Conservation (phyloP, 2,888 invertebrate species). For the Mechanitis mazaeus region DNA sequence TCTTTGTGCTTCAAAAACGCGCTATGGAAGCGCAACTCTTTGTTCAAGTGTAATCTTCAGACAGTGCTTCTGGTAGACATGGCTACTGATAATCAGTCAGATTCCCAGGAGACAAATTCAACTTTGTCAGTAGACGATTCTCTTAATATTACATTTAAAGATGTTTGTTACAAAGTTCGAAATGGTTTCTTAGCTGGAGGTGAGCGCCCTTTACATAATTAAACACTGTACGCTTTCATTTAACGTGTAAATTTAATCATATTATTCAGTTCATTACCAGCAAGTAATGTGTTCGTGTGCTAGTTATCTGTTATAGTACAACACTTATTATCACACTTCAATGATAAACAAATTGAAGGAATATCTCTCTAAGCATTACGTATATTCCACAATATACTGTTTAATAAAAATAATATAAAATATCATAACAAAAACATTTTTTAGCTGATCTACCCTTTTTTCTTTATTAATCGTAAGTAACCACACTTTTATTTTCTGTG, state of each 20-base stretch:
- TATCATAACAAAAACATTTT: too few species aligned
- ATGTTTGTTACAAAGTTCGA: conserved; percentile 80
- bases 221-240: conserved; percentile 22
- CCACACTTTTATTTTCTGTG: too few species aligned
- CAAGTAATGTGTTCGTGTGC: conserved; percentile 27
- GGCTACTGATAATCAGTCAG: conserved; percentile 57
- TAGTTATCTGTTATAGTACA: conserved; percentile 35
- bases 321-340: conserved; percentile 33
- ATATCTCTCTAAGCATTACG: background rate
- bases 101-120: conserved; percentile 60
- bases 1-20: conserved; percentile 51
- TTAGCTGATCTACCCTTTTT: background rate
- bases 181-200: conserved; percentile 76
- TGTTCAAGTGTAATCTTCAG: conserved; percentile 36
- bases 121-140: conserved; percentile 62
- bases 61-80: conserved; percentile 39
- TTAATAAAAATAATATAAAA: too few species aligned
- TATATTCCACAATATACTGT: background rate
- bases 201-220: conserved; percentile 38
- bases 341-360: conserved; percentile 30
- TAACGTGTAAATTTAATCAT: conserved; percentile 1
- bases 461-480: too few species aligned
- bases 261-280: conserved; percentile 27
- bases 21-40: conserved; percentile 47
- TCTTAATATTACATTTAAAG: conserved; percentile 80